A percentile compares a stretch with the other conserved stretches of the same genome.
Evolutionary conservation across 2,113 vertebrate genomes (phyloP).

Genomic region (Cricetomys ansorgei): DNA sequence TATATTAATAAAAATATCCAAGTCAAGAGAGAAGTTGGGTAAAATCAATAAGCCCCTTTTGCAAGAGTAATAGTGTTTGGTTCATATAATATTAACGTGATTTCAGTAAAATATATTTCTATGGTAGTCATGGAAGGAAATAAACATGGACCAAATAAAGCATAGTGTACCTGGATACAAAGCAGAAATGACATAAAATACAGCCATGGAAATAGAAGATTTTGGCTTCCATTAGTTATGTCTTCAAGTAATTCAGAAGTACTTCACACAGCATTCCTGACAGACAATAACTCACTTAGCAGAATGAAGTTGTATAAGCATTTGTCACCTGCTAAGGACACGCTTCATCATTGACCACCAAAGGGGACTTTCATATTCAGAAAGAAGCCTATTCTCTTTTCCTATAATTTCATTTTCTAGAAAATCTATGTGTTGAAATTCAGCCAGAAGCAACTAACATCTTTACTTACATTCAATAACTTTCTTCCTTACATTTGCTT

Average conservation of each 20-base stretch:
- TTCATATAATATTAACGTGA: slow-evolving; percentile 56
- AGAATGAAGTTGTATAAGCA: slow-evolving; percentile 34
- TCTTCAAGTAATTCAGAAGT: slow-evolving; percentile 48
- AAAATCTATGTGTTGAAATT: not conserved
- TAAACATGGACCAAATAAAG: slow-evolving; percentile 42
- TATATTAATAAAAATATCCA: slow-evolving; percentile 51
- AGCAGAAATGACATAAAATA: slow-evolving; percentile 13
- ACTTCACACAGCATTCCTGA: not conserved
- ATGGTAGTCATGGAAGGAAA: not conserved
- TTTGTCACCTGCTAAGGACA: not conserved
- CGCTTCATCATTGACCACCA: not conserved
- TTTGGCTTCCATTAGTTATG: not conserved
- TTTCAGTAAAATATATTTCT: slow-evolving; percentile 54
- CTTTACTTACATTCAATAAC: not conserved
- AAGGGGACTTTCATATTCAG: not conserved
- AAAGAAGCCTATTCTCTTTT: not conserved
- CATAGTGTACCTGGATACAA: slow-evolving; percentile 12
- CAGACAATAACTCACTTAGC: slow-evolving; percentile 12
- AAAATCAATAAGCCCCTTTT: slow-evolving; percentile 50
- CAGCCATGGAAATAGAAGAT: not conserved
- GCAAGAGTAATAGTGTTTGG: slow-evolving; percentile 8
- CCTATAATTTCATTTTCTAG: not conserved
- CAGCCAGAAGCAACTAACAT: not conserved
- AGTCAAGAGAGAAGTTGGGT: slow-evolving; percentile 37
- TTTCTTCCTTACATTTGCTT: not conserved